Base-by-base conservation (phyloP, 2,888 invertebrate species). In the Perizoma flavofasciatum region DNA sequence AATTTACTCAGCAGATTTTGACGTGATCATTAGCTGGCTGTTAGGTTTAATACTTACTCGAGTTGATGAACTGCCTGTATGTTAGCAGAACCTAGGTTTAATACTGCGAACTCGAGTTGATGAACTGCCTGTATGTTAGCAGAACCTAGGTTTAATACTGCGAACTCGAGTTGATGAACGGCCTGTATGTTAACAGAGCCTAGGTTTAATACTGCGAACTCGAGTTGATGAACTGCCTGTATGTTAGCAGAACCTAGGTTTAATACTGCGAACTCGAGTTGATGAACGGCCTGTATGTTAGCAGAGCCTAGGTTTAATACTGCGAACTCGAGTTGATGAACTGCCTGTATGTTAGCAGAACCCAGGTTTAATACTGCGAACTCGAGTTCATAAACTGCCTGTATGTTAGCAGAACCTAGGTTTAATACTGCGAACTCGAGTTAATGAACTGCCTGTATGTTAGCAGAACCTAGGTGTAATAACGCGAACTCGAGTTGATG, bases 1-100 rank as follows among this genome's bases (percentile, higher is more conserved):
- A 79, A 81, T 82, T 81, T 78, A 71, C 77, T 73, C 81, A 79
- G 78, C 76, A 82, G 81, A 81, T 82, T 81, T 80, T 77, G 74
- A 77, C 71, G 74, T 71, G 72, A 75, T 78, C 75, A 79, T 81
- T 79, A 82, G 70, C 68, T 60, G 63, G 68, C 69, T 74, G 79
- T 81, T 79, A 77, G 68, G 72, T 75, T 68, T 69, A 77, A 72
- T 68, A 72, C 54, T 56, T 50, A 59, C 61, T 60, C 55, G 46
- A 49, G 45, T 50, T 55, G 54, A 55, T 55, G 47, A 55, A 43
- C 49, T 39, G 39, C 34, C 34, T 40, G 35, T 35, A 40, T 35
- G 11, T 35, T 35, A n/a, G 8, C 6, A 47, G n/a, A n/a, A n/a
- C n/a, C n/a, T n/a, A 77, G 68, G 72, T 75, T 68, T 69, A 77